Percentiles rank a stretch among this genome's conserved stretches.
Conservation (phyloP, 2,797 vertebrate species). For the Sebastes umbrosus region DNA sequence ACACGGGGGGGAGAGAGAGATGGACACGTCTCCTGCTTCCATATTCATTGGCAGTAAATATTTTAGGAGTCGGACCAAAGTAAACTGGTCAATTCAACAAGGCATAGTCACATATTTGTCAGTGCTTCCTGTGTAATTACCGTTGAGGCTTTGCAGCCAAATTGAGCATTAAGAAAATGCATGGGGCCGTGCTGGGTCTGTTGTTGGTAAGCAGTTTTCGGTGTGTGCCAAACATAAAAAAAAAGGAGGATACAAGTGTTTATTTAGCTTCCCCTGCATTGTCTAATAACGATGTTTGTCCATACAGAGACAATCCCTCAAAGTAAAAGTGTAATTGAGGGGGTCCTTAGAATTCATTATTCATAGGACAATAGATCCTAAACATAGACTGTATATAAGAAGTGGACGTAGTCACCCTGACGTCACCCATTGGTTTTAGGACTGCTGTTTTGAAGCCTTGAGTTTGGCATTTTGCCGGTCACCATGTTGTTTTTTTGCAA, state of each 20-base stretch:
- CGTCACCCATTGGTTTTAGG: too few relatives aligned
- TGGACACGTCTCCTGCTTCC: conserved; percentile 35
- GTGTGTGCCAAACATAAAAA: conserved; percentile 29
- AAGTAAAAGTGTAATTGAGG: not conserved
- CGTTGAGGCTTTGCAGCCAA: conserved; percentile 52
- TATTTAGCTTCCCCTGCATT: conserved; percentile 14
- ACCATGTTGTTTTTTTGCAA: too few relatives aligned
- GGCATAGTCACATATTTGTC: conserved; percentile 51
- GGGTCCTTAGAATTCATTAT: not conserved
- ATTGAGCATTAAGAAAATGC: conserved; percentile 65
- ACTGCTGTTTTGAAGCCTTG: too few relatives aligned
- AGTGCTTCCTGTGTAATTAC: conserved; percentile 62
- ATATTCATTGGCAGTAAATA: conserved; percentile 68
- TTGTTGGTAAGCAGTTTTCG: conserved; percentile 48
- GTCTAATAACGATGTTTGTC: conserved; percentile 24
- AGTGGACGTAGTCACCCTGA: too few relatives aligned
- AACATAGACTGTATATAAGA: too few relatives aligned
- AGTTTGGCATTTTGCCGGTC: too few relatives aligned
- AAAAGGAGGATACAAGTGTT: conserved; percentile 16
- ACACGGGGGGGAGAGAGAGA: not conserved
- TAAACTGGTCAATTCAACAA: conserved; percentile 57
- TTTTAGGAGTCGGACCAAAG: conserved; percentile 55
- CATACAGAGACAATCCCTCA: conserved; percentile 3
- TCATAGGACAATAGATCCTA: not conserved
- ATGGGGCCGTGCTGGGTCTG: conserved; percentile 26